Conservation (phyloP, 2,797 vertebrate genomes). For the Helarctos malayanus region DNA sequence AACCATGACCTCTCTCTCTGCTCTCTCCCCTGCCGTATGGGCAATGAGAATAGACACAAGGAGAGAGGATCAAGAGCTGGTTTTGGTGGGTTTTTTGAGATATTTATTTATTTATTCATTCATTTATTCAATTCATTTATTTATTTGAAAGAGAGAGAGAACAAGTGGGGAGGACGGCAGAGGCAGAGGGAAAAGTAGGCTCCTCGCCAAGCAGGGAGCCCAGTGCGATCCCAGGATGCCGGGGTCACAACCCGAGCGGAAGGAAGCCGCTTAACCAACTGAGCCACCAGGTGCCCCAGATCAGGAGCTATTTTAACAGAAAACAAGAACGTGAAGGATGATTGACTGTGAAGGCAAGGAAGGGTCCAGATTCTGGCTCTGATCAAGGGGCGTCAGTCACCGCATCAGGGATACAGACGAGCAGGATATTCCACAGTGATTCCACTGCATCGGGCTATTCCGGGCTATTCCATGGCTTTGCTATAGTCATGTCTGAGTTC, state of each 20-base stretch:
- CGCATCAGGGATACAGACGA: constrained; percentile 14
- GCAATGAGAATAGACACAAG: not conserved
- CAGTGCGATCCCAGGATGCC: no score
- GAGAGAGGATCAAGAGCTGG: not conserved
- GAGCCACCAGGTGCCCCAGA: not conserved
- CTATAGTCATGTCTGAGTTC: not conserved
- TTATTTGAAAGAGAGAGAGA: not conserved
- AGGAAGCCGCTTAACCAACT: not conserved
- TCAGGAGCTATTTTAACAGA: not conserved
- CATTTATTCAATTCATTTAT: no score
- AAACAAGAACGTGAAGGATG: constrained; percentile 9
- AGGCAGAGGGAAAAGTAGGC: not conserved
- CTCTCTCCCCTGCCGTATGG: not conserved
- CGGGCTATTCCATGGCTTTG: not conserved
- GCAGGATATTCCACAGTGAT: not conserved
- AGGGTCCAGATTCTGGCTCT: not conserved
- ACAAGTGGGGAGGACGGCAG: not conserved
- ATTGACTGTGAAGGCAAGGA: not conserved
- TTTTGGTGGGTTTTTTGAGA: not conserved
- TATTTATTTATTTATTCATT: no score
- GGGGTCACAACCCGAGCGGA: not conserved
- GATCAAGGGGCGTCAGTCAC: not conserved
- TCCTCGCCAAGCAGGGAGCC: not conserved
- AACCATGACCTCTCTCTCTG: not conserved
- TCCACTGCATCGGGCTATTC: not conserved